Evolutionary conservation across 2,797 vertebrate species (phyloP), one percentile per base, ranked within the genome.

Genomic region (Acipenser ruthenus): DNA sequence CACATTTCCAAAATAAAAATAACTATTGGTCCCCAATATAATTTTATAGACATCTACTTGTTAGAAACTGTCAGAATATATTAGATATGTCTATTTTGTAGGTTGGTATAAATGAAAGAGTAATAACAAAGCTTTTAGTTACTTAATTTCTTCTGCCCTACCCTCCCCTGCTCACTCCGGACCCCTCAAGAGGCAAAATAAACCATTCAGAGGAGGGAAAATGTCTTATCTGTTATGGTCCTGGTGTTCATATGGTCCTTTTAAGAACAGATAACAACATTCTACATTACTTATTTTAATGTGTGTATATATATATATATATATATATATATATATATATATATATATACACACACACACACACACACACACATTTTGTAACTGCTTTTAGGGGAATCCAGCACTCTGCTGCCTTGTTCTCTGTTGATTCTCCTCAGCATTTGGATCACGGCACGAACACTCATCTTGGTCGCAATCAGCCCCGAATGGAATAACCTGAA

Each of bases 401-500:
- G 68, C 64, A 61, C 72, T 75, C 67, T 62, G 68, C 47, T 11
- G 37, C 72, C 81, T 81, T 73, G 67, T 76, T 79, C 72, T 82
- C 77, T 80, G 90, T 81, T 90, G 93, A 81, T 99, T 98, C 88
- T 99, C 97, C 78, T 96, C 94, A 0, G 96, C 95, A 4, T 88
- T 86, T 0, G 94, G 97, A 84, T 99, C 96, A 0, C 93, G 93
- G 81, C 96, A 99, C 6, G 93, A 92, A 83, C 96, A 99, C 72
- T 98, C 95, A 0, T 98, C 95, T 74, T 89, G 87, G 74, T 94
- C 89, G 63, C 97, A 99, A 81, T 96, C 93, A 0, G 89, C 93
- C 71, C 94, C 94, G 69, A 99, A 99, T 7, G 92, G 93, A 78
- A 97, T 93, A 76, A 99, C 97, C 95, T 99, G 79, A 77, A 65